Base-by-base conservation (phyloP, 2,888 invertebrate species). In the Trichogramma evanescens region DNA sequence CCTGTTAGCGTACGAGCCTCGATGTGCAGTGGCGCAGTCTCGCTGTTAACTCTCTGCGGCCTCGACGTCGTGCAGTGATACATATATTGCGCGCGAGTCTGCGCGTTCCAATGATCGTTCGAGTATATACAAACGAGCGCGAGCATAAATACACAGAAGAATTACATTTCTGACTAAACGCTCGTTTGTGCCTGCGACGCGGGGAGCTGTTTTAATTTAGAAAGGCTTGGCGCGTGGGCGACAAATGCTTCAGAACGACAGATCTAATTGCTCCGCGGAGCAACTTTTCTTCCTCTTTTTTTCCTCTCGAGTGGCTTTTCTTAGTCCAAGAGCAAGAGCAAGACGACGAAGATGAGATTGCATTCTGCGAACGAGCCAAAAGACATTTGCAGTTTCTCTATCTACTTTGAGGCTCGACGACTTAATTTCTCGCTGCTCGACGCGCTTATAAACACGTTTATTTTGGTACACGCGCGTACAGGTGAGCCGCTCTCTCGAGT, bases 241-340 rank as follows among this genome's bases (percentile, higher is more conserved):
- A 68, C 66, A 66, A 68, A 67, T 67, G 66, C 62, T 63, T 56
- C 56, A 59, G 62, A 64, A 67, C 65, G 69, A 69, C 67, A 69
- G 68, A 66, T 56, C 63, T 69, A 67, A 69, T 68, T 67, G 68
- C 69, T 59, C 62, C 26, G 50, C 53, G 56, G 51, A 54, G 50
- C 48, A 6, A 6, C 51, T 9, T 26, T 26, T 26, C 26, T 26
- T 26, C 8, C 8, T 7, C 6, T 8, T 3, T 6, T 7, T n/a
- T 40, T 10, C 38, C 49, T 6, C 50, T 45, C 7, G 46, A 39
- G 48, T 13, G 26, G 26, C 26, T 26, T 26, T 26, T 26, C 26
- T 26, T 26, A 26, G 26, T 26, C 26, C 26, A 26, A 26, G 26
- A 26, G 26, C 26, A 26, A 26, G 26, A 26, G 26, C 26, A 26